These are phyloP conservation scores for Emydura subglobosa DNA, from an alignment of 2,113 vertebrate genomes.

Conservation along the genomic window DNA sequence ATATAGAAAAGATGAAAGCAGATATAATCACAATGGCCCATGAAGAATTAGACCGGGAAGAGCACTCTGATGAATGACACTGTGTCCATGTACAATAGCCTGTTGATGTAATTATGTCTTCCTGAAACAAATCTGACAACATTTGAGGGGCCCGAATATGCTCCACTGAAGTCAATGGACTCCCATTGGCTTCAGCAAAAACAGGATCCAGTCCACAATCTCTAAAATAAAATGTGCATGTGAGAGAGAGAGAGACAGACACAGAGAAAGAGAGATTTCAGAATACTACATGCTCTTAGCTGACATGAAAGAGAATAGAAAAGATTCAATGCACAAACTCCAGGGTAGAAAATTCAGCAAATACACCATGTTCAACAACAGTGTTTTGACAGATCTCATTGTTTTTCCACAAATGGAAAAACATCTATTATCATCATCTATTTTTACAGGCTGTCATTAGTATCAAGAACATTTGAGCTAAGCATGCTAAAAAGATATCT, in stretches of 20 bases:
- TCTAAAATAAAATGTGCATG: background rate
- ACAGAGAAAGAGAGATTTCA: background rate
- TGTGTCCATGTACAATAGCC: background rate
- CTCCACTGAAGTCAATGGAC: background rate
- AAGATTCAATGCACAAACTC: background rate
- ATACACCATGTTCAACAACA: background rate
- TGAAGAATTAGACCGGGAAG: background rate
- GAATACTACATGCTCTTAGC: background rate
- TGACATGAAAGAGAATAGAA: background rate
- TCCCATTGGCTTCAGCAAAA: background rate
- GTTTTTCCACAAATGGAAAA: background rate
- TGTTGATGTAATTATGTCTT: background rate
- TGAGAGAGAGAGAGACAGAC: too few relatives aligned
- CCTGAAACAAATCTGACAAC: background rate
- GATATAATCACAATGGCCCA: background rate
- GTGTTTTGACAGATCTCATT: background rate
- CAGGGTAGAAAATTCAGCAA: background rate
- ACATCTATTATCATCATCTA: background rate
- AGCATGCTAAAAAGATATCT: conserved; percentile 70
- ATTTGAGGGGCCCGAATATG: background rate
- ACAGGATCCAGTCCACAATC: background rate
- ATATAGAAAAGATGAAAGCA: conserved; percentile 27
- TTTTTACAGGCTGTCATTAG: background rate
- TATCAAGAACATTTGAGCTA: background rate
- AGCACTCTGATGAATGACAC: conserved; percentile 4